phyloP scores from a whole-genome alignment of 2,113 vertebrate genomes.

The Pao palembangensis region DNA sequence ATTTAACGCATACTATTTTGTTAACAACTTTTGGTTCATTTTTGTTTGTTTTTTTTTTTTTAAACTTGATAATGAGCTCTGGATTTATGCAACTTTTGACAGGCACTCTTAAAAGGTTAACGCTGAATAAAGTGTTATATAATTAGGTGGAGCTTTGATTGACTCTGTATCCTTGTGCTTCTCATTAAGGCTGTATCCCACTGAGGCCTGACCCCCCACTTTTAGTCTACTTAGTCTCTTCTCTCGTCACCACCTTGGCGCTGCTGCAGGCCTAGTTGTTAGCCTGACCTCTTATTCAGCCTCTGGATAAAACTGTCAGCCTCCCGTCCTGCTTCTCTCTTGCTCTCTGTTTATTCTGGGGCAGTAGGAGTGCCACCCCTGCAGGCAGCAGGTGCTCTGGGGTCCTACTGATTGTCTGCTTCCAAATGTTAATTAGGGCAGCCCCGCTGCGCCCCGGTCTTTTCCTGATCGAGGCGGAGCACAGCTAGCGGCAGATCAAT shows the following conservation, averaged over 20 bases:
- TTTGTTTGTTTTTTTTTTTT: too few relatives aligned
- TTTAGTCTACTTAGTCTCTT: slow-evolving; percentile 18
- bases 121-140: slow-evolving; percentile 15
- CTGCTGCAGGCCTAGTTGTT: slow-evolving; percentile 10
- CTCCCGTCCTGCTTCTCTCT: slow-evolving; percentile 7
- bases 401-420: slow-evolving; percentile 52
- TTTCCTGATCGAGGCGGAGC: slow-evolving; percentile 33
- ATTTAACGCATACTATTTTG: too few relatives aligned
- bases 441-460: slow-evolving; percentile 54
- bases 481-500: slow-evolving; percentile 49
- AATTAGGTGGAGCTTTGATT: slow-evolving; percentile 6
- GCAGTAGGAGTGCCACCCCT: slow-evolving; percentile 36
- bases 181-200: slow-evolving; percentile 51
- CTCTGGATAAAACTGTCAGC: slow-evolving; percentile 9
- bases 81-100: not conserved
- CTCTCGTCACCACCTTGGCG: slow-evolving; percentile 11
- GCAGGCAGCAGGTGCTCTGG: slow-evolving; percentile 48
- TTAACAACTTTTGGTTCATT: too few relatives aligned
- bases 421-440: slow-evolving; percentile 61
- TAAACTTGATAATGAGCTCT: too few relatives aligned
- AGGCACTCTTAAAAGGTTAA: slow-evolving; percentile 16
- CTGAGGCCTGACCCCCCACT: slow-evolving; percentile 23
- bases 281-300: slow-evolving; percentile 14
- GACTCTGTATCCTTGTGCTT: slow-evolving; percentile 24
- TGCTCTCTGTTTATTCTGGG: slow-evolving; percentile 27